Conservation (phyloP, 2,888 invertebrate genomes). For the Apodemia mormo region DNA sequence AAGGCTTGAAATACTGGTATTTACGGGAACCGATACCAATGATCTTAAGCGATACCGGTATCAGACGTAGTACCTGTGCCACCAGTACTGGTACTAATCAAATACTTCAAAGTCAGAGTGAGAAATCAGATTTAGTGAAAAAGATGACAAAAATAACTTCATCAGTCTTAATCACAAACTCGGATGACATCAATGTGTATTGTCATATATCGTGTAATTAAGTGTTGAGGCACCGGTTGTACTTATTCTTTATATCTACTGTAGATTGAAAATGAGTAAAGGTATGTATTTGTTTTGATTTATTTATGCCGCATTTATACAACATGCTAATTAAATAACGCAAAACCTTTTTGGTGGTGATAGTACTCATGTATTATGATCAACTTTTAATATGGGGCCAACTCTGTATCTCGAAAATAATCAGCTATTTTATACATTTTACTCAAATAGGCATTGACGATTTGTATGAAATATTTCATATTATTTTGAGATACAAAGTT, state of each 20-base stretch:
- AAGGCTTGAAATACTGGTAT: too few relatives aligned
- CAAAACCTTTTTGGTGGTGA: slow-evolving; percentile 4
- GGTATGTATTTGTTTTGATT: neutral
- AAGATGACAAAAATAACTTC: slow-evolving; percentile 8
- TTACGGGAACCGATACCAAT: too few relatives aligned
- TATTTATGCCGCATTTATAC: slow-evolving; percentile 1
- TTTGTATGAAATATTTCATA: too few relatives aligned
- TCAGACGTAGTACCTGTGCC: too few relatives aligned
- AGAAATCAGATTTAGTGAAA: slow-evolving; percentile 9
- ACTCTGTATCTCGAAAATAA: neutral
- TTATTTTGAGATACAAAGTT: slow-evolving; percentile 5
- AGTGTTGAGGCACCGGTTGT: slow-evolving; percentile 7
- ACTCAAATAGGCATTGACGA: too few relatives aligned
- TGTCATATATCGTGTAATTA: slow-evolving; percentile 17
- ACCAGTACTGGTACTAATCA: too few relatives aligned
- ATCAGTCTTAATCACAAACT: slow-evolving; percentile 14
- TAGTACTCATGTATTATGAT: slow-evolving; percentile 13
- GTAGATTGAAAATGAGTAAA: too few relatives aligned
- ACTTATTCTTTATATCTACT: too few relatives aligned
- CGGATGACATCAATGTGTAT: slow-evolving; percentile 10
- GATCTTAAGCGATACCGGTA: too few relatives aligned
- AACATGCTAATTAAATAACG: slow-evolving; percentile 11
- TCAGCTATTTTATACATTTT: too few relatives aligned
- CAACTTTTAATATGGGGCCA: slow-evolving; percentile 12
- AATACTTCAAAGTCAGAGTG: slow-evolving; percentile 5